Base-by-base conservation (phyloP, 2,888 invertebrate species). In the Agonopterix heracliana region DNA sequence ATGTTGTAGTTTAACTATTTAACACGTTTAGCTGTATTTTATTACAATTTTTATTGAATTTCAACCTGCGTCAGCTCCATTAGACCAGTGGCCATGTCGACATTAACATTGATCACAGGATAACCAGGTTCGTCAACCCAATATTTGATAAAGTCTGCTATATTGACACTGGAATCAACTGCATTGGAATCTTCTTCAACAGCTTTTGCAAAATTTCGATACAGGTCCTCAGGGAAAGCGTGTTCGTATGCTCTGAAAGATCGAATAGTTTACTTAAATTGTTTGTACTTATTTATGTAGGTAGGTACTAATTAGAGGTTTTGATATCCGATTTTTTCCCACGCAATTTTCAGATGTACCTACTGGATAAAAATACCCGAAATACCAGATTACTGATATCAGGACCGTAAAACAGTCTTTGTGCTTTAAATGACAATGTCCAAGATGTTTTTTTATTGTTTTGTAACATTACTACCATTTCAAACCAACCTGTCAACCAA, bases 101-200 rank as follows among this genome's bases (percentile, higher is more conserved):
- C 78, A 3, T 71, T 59, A 0, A 92, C 90, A 7, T 74, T 81
- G 0, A 93, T 62, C 0, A 92, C 73, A 0, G 93, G 93, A 58
- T 87, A 92, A 0, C 92, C 92, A 9, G 84, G 82, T 56, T 92
- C 87, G 2, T 89, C 83, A 0, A 92, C 90, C 93, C 93, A 94
- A 12, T 85, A 70, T 10, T 63, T 51, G 67, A 88, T 74, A 41
- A 86, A 74, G 1, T 54, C 53, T 9, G 61, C 54, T 7, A 88
- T 79, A 7, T 69, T 51, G 2, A 64, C 55, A 38, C 61, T 59
- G 0, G 48, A 40, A 49, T 54, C 14, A 45, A 48, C 3, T 66
- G 49, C 3, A 7, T 26, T 26, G 54, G 48, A 57, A 17, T 81
- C 78, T 56, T 78, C 77, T 3, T 54, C 45, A 0, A 79, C 78